These are phyloP conservation scores for Linnaemya tessellans DNA, from an alignment of 2,888 invertebrate genomes.

Conservation along the genomic window DNA sequence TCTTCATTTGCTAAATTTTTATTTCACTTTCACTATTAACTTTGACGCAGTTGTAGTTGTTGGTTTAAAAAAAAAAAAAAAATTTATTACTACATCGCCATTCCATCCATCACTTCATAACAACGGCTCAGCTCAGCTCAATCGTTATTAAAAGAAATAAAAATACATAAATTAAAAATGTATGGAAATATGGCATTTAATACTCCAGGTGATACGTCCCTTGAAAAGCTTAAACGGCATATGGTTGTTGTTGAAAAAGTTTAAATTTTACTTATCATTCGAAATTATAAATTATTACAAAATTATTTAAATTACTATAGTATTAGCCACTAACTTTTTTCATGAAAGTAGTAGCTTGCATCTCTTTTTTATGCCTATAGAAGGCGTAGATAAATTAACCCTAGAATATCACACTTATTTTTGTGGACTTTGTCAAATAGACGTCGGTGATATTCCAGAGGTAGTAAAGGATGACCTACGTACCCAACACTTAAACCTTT, in stretches of 20 bases:
- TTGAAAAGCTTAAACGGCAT: not conserved
- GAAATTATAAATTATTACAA: too few species aligned
- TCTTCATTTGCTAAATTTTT: conserved; percentile 61
- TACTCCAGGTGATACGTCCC: conserved; percentile 29
- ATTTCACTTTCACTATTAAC: conserved; percentile 68
- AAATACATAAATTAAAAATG: conserved; percentile 1
- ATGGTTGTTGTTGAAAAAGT: conserved; percentile 23
- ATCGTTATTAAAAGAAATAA: conserved; percentile 27
- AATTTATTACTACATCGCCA: conserved; percentile 61
- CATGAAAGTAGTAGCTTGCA: too few species aligned
- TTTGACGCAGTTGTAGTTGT: conserved; percentile 19
- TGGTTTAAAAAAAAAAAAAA: too few species aligned
- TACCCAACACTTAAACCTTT: too few species aligned
- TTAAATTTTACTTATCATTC: not conserved
- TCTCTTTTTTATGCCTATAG: too few species aligned
- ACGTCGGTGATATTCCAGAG: too few species aligned
- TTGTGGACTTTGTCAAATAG: too few species aligned
- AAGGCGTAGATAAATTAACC: too few species aligned
- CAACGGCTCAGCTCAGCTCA: conserved; percentile 37
- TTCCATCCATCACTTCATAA: conserved; percentile 27
- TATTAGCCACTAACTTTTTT: too few species aligned
- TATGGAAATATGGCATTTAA: conserved; percentile 35
- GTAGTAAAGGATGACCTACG: too few species aligned
- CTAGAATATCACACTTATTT: too few species aligned
- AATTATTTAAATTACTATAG: too few species aligned